Evolutionary conservation across 2,113 vertebrate genomes (phyloP).

Genomic region (Alaudala cheleensis): DNA sequence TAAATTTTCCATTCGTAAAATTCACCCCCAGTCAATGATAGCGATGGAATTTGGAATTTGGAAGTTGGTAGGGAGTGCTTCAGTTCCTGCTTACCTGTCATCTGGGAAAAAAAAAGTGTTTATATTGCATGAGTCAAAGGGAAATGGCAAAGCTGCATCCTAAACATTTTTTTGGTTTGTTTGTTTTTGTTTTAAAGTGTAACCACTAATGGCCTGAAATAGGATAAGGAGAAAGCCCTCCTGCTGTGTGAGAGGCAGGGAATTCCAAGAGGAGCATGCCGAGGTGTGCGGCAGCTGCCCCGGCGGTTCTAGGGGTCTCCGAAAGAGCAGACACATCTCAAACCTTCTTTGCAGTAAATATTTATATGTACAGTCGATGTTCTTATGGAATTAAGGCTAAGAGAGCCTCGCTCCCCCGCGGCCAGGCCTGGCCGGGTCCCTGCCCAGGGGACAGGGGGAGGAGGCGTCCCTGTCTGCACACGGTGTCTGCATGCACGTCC

Average conservation of each 20-base stretch:
- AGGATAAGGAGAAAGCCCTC: background rate
- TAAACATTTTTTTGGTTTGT: background rate
- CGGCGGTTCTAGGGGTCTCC: conserved; percentile 45
- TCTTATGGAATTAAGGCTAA: conserved; percentile 48
- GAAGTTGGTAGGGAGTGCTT: conserved; percentile 60
- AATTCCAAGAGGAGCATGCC: background rate
- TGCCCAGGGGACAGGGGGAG: background rate
- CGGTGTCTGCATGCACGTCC: conserved; percentile 55
- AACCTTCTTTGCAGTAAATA: conserved; percentile 63
- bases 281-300: conserved; percentile 28
- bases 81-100: conserved; percentile 48
- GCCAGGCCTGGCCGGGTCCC: background rate
- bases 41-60: background rate
- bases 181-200: background rate
- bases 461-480: conserved; percentile 42
- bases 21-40: background rate
- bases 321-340: conserved; percentile 70
- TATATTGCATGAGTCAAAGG: conserved; percentile 49
- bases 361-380: conserved; percentile 72
- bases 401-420: background rate
- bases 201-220: conserved; percentile 36
- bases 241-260: conserved; percentile 6
- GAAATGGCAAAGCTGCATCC: conserved; percentile 48
- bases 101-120: background rate
- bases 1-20: conserved; percentile 18